Conservation (phyloP, 2,888 invertebrate genomes). For the Caenorhabditis drosophilae region DNA sequence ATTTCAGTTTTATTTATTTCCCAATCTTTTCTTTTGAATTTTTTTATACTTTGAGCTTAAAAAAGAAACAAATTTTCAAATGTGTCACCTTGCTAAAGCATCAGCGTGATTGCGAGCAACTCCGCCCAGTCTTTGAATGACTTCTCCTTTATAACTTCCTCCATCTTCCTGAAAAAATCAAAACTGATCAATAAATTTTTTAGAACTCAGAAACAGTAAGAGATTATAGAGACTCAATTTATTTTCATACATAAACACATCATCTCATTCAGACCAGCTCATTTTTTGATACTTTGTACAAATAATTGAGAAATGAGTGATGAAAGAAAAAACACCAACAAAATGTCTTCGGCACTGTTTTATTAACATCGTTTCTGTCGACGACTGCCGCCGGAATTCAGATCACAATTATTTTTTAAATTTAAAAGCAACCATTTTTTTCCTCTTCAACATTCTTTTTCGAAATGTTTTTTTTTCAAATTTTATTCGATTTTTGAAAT, state of each 20-base stretch:
- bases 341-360: not conserved
- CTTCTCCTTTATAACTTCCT: slow-evolving; percentile 78
- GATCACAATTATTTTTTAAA: too few species aligned
- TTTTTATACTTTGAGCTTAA: not conserved
- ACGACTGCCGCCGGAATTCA: too few species aligned
- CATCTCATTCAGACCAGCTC: slow-evolving; percentile 4
- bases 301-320: slow-evolving; percentile 21
- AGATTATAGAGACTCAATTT: too few species aligned
- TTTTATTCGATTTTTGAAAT: too few species aligned
- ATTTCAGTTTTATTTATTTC: not conserved
- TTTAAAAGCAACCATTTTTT: too few species aligned
- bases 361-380: too few species aligned
- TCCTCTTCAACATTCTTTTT: too few species aligned
- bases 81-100: slow-evolving; percentile 75
- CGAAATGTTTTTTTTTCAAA: too few species aligned
- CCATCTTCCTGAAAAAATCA: slow-evolving; percentile 79
- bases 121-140: slow-evolving; percentile 80
- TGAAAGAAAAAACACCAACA: slow-evolving; percentile 10
- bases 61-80: not conserved
- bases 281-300: slow-evolving; percentile 31
- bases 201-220: not conserved
- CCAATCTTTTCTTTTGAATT: too few species aligned
- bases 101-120: slow-evolving; percentile 91
- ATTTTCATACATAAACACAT: not conserved
- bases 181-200: slow-evolving; percentile 3